Evolutionary conservation across 92 coral and sea anemone genomes (phyloP), one percentile per base, ranked within the genome.

Genomic region (Montipora capitata): DNA sequence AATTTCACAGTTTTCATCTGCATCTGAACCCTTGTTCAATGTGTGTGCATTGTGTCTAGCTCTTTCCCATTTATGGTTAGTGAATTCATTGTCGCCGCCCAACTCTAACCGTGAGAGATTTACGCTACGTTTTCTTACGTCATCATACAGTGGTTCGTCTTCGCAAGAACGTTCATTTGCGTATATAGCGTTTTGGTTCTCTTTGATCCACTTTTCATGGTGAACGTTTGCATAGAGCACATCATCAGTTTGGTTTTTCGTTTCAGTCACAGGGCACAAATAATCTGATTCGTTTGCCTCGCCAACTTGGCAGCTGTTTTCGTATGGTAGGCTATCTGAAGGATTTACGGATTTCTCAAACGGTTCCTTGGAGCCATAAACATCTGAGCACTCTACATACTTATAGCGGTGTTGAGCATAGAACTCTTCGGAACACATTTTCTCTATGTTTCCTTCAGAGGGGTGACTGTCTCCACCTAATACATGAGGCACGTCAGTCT

Each of bases 381-480:
- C 27, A 5, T 5, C 10, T 10, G 52, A 10, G 0, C 0, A 0
- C 5, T 48, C 52, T 38, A 63, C 40, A 15, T 80, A 80, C 4
- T 12, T n/a, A 45, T 80, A 80, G 2, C 15, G 48, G 73, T 80
- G 85, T 3, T n/a, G 40, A 10, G 51, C 14, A 27, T 67, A 80
- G 44, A 67, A 80, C 11, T 40, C 76, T 68, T 35, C 64, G 3
- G 85, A 80, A 44, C 85, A 80, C 85, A 80, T 80, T 12, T 14
- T 49, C 17, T 80, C 76, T 39, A 80, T 49, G 35, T 12, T 58
- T 0, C 67, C 44, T 4, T 38, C 54, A 7, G 65, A 3, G 5
- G 85, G 85, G 66, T 80, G 85, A 15, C 40, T 16, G 1, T 14
- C 17, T 49, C 5, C 52, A 9, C 35, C 15, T 15, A 57, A 10